These are phyloP conservation scores for Eretmocerus hayati DNA, from an alignment of 2,888 invertebrate species.

Conservation along the genomic window DNA sequence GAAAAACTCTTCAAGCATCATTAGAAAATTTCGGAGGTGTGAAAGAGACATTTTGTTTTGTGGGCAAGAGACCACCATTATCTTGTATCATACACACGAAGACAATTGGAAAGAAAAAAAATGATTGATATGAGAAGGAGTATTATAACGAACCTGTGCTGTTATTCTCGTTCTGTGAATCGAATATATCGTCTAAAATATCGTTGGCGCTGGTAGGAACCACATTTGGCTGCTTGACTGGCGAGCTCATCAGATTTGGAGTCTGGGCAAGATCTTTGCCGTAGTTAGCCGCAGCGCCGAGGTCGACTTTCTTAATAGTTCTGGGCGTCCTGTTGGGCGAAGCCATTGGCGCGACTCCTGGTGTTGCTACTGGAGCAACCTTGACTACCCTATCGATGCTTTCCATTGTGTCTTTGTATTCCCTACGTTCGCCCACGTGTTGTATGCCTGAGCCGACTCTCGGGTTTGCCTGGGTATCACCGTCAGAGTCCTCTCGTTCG, in stretches of 20 bases:
- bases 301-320: constrained; percentile 54
- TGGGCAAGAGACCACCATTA: no score
- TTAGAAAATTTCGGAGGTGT: no score
- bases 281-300: constrained; percentile 65
- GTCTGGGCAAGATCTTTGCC: constrained; percentile 47
- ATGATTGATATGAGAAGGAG: no score
- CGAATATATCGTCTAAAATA: constrained; percentile 40
- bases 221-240: constrained; percentile 30
- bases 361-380: constrained; percentile 45
- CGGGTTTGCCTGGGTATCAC: constrained; percentile 52
- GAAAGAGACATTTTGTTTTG: no score
- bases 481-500: constrained; percentile 63
- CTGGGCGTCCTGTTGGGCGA: constrained; percentile 46
- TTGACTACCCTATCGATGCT: constrained; percentile 36
- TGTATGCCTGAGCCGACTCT: constrained; percentile 41
- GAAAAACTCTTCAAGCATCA: no score
- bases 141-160: constrained; percentile 11
- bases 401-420: constrained; percentile 51
- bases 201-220: constrained; percentile 34
- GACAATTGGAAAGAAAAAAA: no score
- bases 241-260: constrained; percentile 29
- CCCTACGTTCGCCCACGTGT: constrained; percentile 35
- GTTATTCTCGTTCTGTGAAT: constrained; percentile 37
- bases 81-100: no score
- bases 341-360: constrained; percentile 42